Conservation (phyloP, 2,888 invertebrate genomes). For the Abscondita cerata region DNA sequence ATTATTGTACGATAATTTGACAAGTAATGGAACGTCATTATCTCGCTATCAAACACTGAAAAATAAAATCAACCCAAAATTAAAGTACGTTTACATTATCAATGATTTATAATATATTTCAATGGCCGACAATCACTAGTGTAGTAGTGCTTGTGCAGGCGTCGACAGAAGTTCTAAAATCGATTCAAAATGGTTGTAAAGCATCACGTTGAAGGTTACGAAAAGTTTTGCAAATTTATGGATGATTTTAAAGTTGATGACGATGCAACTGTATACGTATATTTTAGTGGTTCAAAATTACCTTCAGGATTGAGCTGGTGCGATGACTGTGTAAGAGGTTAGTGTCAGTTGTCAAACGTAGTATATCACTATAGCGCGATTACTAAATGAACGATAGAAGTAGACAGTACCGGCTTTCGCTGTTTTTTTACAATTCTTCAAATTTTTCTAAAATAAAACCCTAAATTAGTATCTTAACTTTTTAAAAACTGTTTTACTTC, state of each 20-base stretch:
- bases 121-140: neutral
- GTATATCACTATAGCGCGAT: no score
- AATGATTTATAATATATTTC: neutral
- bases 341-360: constrained; percentile 25
- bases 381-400: neutral
- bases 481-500: no score
- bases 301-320: constrained; percentile 84
- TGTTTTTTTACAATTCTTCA: neutral
- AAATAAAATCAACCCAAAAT: no score
- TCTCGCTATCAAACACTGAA: no score
- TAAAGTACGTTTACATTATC: no score
- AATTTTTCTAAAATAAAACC: no score
- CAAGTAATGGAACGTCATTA: no score
- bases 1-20: no score
- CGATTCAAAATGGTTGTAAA: constrained; percentile 57
- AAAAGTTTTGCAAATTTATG: constrained; percentile 66
- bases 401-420: neutral
- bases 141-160: neutral
- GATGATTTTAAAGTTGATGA: constrained; percentile 60
- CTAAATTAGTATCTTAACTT: no score
- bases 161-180: neutral
- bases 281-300: constrained; percentile 72
- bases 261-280: constrained; percentile 61
- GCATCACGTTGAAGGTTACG: constrained; percentile 66
- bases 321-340: constrained; percentile 85